A percentile compares a stretch with the other conserved stretches of the same genome.
Conservation (phyloP, 2,888 invertebrate species). For the Eupithecia pulchellata region DNA sequence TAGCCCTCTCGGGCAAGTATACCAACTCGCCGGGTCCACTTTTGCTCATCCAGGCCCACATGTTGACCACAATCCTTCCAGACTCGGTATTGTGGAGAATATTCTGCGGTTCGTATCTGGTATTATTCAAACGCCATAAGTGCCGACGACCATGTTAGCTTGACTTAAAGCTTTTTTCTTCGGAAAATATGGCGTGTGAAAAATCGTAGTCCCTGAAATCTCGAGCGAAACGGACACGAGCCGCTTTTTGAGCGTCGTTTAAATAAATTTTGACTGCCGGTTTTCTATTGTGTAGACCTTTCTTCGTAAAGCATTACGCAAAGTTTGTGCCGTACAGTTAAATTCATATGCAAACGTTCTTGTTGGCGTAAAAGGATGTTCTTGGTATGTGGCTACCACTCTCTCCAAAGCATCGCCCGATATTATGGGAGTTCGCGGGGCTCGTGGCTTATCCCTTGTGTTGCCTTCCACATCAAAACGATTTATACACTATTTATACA, state of each 20-base stretch:
- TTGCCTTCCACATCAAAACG: neutral
- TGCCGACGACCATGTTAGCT: constrained; percentile 35
- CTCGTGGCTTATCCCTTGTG: neutral
- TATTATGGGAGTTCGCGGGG: no score
- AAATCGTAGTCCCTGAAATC: constrained; percentile 41
- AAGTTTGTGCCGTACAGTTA: neutral
- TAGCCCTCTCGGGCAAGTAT: neutral
- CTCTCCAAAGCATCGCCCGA: neutral
- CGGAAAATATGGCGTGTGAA: constrained; percentile 41
- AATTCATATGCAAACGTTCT: neutral
- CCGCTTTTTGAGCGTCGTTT: constrained; percentile 24
- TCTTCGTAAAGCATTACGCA: neutral
- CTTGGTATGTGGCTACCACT: neutral
- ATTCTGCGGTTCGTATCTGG: no score
- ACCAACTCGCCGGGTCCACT: neutral
- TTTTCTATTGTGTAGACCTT: neutral
- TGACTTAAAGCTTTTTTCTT: constrained; percentile 37
- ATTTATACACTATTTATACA: neutral
- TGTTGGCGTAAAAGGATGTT: constrained; percentile 1
- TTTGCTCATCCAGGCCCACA: constrained; percentile 7
- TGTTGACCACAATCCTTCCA: constrained; percentile 4
- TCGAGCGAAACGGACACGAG: constrained; percentile 38
- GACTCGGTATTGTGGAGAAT: constrained; percentile 5
- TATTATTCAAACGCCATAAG: constrained; percentile 40
- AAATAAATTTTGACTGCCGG: neutral